These are phyloP conservation scores for Numenius arquata DNA, from an alignment of 2,113 vertebrate species.

Conservation along the genomic window DNA sequence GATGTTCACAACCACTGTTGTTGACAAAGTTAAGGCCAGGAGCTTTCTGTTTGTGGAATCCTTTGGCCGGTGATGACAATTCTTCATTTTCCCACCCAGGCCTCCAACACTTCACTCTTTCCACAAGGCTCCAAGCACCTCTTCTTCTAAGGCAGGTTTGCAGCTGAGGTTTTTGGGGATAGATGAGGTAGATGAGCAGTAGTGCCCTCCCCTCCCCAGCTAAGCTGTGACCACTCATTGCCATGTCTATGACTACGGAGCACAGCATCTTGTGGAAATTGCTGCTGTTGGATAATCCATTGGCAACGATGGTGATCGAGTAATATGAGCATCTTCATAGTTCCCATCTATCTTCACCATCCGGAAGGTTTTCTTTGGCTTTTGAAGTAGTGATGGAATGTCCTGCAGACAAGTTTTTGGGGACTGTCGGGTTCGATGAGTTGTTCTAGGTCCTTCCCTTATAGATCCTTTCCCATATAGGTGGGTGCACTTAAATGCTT, in stretches of 20 bases:
- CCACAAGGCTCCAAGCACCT: neutral
- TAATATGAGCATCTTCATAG: rapidly evolving
- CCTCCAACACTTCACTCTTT: neutral
- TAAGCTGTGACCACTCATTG: neutral
- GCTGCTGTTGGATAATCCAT: neutral
- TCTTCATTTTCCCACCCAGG: neutral
- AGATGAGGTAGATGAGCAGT: neutral
- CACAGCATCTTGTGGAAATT: neutral
- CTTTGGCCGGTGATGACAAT: rapidly evolving
- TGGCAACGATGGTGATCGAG: rapidly evolving
- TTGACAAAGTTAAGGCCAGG: neutral
- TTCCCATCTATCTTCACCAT: neutral
- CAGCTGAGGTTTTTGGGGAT: neutral
- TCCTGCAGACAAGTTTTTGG: neutral
- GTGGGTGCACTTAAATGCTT: neutral
- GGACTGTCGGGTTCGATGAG: neutral
- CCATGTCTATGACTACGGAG: rapidly evolving
- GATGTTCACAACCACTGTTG: rapidly evolving
- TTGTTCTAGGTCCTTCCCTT: neutral
- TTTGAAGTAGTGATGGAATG: neutral
- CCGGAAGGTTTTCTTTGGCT: neutral
- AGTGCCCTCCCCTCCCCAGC: neutral
- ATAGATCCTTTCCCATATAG: neutral
- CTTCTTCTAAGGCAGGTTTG: neutral
- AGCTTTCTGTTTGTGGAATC: neutral